Evolutionary conservation across 2,797 vertebrate genomes (phyloP).

Genomic region (Leptoclinus maculatus): DNA sequence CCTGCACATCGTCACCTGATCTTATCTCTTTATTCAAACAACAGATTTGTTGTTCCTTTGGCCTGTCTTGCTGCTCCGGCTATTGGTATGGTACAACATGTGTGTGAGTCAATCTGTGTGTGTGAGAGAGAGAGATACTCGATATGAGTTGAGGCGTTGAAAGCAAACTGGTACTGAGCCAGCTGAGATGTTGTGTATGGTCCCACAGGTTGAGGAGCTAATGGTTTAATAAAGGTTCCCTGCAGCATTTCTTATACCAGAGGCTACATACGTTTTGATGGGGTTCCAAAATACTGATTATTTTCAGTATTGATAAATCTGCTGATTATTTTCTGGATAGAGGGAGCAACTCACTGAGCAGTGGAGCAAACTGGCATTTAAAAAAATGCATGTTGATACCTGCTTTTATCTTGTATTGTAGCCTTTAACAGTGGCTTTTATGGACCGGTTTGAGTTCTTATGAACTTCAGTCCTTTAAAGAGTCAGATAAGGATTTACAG

Average conservation of each 20-base stretch:
- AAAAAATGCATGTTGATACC: background rate
- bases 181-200: background rate
- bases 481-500: too few species aligned
- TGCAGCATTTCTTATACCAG: background rate
- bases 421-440: background rate
- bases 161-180: background rate
- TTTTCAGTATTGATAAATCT: background rate
- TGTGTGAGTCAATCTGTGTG: background rate
- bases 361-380: background rate
- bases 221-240: background rate
- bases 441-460: background rate
- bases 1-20: background rate
- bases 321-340: background rate
- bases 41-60: background rate
- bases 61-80: background rate
- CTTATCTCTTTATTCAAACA: slow-evolving; percentile 13
- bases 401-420: background rate
- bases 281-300: background rate
- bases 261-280: background rate
- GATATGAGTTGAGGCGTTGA: background rate
- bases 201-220: background rate
- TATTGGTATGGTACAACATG: background rate
- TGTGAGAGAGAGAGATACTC: background rate
- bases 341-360: background rate
- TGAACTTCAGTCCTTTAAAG: too few species aligned